phyloP scores from a whole-genome alignment of 2,113 vertebrate species.

The Chaenocephalus aceratus region DNA sequence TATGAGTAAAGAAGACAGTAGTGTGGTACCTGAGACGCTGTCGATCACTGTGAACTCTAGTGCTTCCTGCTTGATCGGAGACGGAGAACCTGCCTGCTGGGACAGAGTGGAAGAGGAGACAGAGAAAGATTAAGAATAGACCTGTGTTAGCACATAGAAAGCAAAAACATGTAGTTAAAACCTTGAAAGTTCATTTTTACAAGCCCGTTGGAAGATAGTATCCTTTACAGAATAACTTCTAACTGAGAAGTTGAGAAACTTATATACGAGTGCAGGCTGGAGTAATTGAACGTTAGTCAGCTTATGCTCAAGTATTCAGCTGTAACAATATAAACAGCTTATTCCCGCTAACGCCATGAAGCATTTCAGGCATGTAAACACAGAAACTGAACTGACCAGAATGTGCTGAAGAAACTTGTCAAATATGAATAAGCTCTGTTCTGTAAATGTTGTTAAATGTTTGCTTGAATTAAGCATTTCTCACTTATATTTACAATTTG shows the following conservation, averaged over 20 bases:
- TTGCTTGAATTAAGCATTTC: too few species aligned
- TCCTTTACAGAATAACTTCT: not conserved
- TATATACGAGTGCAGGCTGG: not conserved
- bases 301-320: not conserved
- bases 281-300: not conserved
- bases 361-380: slow-evolving; percentile 10
- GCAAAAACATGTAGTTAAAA: not conserved
- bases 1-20: not conserved
- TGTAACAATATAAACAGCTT: not conserved
- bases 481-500: too few species aligned
- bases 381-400: not conserved
- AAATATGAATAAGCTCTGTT: not conserved
- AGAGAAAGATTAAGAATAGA: not conserved
- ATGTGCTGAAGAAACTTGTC: not conserved
- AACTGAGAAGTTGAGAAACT: not conserved
- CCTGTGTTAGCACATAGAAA: too few species aligned
- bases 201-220: too few species aligned
- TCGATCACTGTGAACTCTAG: slow-evolving; percentile 78
- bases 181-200: too few species aligned
- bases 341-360: not conserved
- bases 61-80: slow-evolving; percentile 57
- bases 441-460: too few species aligned
- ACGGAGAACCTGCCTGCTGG: slow-evolving; percentile 42
- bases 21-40: slow-evolving; percentile 78
- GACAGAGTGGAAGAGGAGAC: not conserved